phyloP scores from a whole-genome alignment of 2,797 vertebrate genomes.

The Notamacropus eugenii region DNA sequence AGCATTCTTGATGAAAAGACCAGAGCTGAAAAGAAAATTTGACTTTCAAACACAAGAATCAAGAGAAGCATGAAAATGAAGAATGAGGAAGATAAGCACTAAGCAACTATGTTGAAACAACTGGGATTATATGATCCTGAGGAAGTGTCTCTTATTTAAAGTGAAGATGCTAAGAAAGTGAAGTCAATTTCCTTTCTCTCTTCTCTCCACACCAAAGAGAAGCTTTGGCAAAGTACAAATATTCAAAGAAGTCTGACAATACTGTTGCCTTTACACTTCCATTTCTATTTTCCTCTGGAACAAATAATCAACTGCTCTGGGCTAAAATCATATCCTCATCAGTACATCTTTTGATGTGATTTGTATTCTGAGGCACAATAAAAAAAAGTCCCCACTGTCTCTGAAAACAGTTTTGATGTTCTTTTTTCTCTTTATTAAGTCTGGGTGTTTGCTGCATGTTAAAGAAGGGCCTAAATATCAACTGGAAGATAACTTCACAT shows the following conservation, averaged over 20 bases:
- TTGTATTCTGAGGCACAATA: conserved; percentile 61
- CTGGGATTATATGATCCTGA: conserved; percentile 50
- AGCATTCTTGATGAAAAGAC: too few species aligned
- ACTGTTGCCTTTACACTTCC: conserved; percentile 45
- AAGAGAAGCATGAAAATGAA: background rate
- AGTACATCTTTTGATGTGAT: conserved; percentile 24
- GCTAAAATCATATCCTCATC: conserved; percentile 52
- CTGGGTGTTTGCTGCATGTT: background rate
- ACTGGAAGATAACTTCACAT: background rate
- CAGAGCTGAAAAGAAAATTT: too few species aligned
- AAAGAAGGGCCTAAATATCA: conserved; percentile 30
- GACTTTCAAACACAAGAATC: too few species aligned
- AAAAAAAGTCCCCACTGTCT: conserved; percentile 50
- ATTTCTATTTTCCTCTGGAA: conserved; percentile 67
- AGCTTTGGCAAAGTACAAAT: conserved; percentile 37
- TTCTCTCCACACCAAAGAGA: conserved; percentile 37
- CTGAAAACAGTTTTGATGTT: background rate
- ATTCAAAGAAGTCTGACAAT: conserved; percentile 33
- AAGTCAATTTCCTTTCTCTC: background rate
- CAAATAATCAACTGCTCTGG: conserved; percentile 35
- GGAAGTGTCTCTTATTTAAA: conserved; percentile 66
- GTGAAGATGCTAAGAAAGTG: conserved; percentile 52
- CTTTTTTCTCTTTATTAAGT: conserved; percentile 36
- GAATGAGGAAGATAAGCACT: conserved; percentile 53
- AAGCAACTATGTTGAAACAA: conserved; percentile 53